Percentiles rank a stretch among this genome's conserved stretches.
phyloP scores from a whole-genome alignment of 2,888 invertebrate genomes.

The Gari tellinella region DNA sequence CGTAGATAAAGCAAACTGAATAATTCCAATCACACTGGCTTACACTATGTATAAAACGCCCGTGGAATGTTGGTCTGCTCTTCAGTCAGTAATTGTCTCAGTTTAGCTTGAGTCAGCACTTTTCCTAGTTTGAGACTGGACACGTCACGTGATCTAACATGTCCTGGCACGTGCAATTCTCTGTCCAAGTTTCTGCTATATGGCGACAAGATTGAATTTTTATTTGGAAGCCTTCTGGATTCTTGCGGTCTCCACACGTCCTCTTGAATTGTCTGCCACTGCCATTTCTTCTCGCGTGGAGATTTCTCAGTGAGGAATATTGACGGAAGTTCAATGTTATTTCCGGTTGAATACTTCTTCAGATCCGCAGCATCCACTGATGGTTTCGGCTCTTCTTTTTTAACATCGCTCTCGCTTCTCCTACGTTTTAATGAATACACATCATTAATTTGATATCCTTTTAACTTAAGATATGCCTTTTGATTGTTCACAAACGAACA shows the following conservation, averaged over 20 bases:
- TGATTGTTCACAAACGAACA: conserved; percentile 38
- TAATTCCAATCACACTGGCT: no score
- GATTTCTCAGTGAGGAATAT: not conserved
- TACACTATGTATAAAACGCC: conserved; percentile 13
- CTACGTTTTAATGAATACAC: conserved; percentile 31
- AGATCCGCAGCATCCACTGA: not conserved
- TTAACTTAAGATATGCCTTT: conserved; percentile 24
- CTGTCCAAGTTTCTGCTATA: conserved; percentile 9
- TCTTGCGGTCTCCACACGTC: conserved; percentile 34
- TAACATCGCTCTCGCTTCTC: not conserved
- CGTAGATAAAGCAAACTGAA: no score
- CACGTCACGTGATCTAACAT: conserved; percentile 11
- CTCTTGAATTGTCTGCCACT: conserved; percentile 10
- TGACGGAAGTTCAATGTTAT: conserved; percentile 20
- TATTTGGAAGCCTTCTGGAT: not conserved
- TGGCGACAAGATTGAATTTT: no score
- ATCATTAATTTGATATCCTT: conserved; percentile 24
- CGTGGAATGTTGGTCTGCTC: conserved; percentile 17
- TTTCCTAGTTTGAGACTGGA: conserved; percentile 15
- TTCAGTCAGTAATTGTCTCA: conserved; percentile 19
- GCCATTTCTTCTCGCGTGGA: conserved; percentile 2
- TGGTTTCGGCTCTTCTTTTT: not conserved
- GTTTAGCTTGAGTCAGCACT: conserved; percentile 15
- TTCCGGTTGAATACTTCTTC: not conserved
- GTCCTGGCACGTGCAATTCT: conserved; percentile 25